These are phyloP conservation scores for Hymenopus coronatus DNA, from an alignment of 2,888 invertebrate genomes.

Conservation along the genomic window DNA sequence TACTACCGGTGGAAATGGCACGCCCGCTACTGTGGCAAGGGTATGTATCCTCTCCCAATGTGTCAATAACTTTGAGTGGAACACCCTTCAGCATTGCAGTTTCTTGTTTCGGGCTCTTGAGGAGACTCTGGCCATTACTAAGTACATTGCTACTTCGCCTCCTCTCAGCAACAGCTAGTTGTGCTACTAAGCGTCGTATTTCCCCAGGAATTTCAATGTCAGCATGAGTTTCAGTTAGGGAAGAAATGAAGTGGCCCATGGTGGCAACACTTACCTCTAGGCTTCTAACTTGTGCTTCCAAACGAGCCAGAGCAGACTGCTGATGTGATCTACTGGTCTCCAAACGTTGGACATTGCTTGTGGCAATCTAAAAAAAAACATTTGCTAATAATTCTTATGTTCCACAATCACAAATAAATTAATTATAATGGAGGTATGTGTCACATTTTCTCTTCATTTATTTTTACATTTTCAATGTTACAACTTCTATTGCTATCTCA, in stretches of 20 bases:
- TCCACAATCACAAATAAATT: background rate
- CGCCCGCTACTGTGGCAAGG: background rate
- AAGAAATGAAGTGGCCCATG: constrained; percentile 69
- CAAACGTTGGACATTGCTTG: constrained; percentile 58
- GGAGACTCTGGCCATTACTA: constrained; percentile 37
- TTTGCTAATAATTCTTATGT: background rate
- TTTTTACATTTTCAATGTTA: no score
- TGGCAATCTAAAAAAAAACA: constrained; percentile 45
- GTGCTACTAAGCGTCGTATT: constrained; percentile 69
- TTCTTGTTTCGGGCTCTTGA: background rate
- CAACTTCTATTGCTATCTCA: no score
- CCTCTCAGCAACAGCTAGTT: constrained; percentile 53
- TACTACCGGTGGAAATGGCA: background rate
- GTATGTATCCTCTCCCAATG: background rate
- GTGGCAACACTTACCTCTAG: constrained; percentile 72
- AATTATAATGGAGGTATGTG: background rate
- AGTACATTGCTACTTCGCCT: constrained; percentile 31
- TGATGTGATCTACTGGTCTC: constrained; percentile 63
- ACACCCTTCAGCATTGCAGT: background rate
- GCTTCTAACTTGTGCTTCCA: constrained; percentile 70
- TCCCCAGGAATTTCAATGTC: constrained; percentile 71
- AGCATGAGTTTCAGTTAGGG: constrained; percentile 61
- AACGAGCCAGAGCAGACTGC: constrained; percentile 58
- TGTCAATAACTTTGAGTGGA: background rate
- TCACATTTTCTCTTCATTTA: no score